Conservation (phyloP, 2,113 vertebrate genomes). For the Anser brachyrhynchus region DNA sequence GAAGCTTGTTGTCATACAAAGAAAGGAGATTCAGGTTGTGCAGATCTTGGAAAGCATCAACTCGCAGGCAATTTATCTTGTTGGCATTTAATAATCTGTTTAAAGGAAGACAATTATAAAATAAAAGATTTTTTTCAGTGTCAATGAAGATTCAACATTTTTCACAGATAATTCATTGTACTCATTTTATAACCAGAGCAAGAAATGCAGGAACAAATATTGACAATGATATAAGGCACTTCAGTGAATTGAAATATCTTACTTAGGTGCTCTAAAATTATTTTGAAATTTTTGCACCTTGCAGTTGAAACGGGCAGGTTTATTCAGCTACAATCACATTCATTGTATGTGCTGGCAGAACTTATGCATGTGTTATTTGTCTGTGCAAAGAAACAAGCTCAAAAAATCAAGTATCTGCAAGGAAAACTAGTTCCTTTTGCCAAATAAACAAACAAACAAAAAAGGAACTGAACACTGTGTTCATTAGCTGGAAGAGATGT, state of each 20-base stretch:
- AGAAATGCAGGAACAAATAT: neutral
- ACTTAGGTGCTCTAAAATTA: neutral
- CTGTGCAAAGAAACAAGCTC: constrained; percentile 10
- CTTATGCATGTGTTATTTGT: neutral
- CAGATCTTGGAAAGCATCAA: constrained; percentile 98
- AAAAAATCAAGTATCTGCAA: constrained; percentile 32
- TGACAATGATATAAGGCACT: neutral
- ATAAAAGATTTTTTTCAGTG: neutral
- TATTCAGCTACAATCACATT: neutral
- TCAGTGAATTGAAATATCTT: neutral
- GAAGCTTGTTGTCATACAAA: constrained; percentile 98
- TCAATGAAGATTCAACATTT: neutral
- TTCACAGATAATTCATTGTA: neutral
- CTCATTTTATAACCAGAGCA: neutral
- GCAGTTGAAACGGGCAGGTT: neutral
- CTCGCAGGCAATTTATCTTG: constrained; percentile 97
- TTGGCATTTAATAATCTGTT: constrained; percentile 97
- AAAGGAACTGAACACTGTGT: constrained; percentile 56
- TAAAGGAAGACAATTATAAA: constrained; percentile 51
- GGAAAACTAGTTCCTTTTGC: constrained; percentile 11
- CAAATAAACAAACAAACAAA: constrained; percentile 63
- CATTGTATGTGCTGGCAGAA: neutral
- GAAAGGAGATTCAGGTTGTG: constrained; percentile 99
- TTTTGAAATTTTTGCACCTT: neutral
- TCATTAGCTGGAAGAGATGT: constrained; percentile 67